A percentile compares a stretch with the other conserved stretches of the same genome.
These are phyloP conservation scores for Nannoperca australis DNA, from an alignment of 2,797 vertebrate species.

Conservation along the genomic window DNA sequence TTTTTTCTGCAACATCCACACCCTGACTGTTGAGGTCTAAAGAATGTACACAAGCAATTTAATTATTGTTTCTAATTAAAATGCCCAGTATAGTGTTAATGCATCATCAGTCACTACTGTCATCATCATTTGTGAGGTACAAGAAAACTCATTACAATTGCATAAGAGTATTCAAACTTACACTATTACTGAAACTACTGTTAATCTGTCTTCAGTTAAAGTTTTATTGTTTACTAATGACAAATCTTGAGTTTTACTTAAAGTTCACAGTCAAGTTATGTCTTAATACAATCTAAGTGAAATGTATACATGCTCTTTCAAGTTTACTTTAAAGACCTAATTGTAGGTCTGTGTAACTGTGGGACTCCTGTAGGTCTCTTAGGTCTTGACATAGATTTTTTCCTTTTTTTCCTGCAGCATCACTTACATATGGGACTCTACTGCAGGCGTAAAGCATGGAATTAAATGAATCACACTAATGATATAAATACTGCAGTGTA, in stretches of 20 bases:
- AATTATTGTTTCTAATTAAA: constrained; percentile 46
- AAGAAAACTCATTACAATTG: constrained; percentile 25
- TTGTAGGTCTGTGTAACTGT: neutral
- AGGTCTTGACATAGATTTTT: constrained; percentile 19
- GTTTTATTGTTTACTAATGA: neutral
- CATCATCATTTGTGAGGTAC: constrained; percentile 21
- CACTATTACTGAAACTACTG: neutral
- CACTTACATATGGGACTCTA: neutral
- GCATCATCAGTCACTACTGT: constrained; percentile 27
- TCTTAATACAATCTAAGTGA: neutral
- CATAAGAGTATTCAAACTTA: constrained; percentile 2
- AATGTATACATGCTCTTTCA: neutral
- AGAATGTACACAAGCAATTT: constrained; percentile 19
- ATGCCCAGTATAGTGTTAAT: constrained; percentile 12
- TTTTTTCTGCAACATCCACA: neutral
- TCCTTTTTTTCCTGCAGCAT: neutral
- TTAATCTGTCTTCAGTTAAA: neutral
- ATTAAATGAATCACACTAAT: constrained; percentile 25
- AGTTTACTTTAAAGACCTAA: constrained; percentile 10
- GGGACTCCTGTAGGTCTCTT: neutral
- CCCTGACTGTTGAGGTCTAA: constrained; percentile 2
- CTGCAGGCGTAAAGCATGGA: neutral
- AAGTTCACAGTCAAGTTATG: neutral
- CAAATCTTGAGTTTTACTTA: neutral
- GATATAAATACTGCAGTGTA: constrained; percentile 31